Percentiles rank a stretch among this genome's conserved stretches.
These are phyloP conservation scores for Polydrusus pterygomalis DNA, from an alignment of 2,888 invertebrate species.

Conservation along the genomic window DNA sequence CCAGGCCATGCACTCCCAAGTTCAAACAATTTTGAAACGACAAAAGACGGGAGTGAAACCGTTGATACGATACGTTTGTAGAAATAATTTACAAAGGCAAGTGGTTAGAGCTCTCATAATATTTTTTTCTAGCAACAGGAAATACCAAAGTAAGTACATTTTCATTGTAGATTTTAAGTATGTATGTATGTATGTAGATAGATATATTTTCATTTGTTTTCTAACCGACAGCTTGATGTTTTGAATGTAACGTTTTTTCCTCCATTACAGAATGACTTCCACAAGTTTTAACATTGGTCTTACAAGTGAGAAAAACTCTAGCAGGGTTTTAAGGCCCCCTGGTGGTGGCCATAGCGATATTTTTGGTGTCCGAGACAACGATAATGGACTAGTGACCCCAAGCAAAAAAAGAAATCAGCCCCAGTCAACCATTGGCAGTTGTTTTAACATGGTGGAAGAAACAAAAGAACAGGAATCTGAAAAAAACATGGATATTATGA, in stretches of 20 bases:
- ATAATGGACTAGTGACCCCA: slow-evolving; percentile 38
- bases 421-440: slow-evolving; percentile 38
- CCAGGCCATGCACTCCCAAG: not conserved
- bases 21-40: slow-evolving; percentile 38
- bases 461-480: slow-evolving; percentile 18
- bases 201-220: too few species aligned
- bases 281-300: slow-evolving; percentile 41
- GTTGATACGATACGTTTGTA: slow-evolving; percentile 31
- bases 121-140: slow-evolving; percentile 5
- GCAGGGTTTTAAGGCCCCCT: slow-evolving; percentile 72
- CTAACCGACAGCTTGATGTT: too few species aligned
- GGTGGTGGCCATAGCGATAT: slow-evolving; percentile 72
- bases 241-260: slow-evolving; percentile 7
- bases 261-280: slow-evolving; percentile 41
- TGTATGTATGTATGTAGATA: not conserved
- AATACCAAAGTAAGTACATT: slow-evolving; percentile 22
- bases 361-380: slow-evolving; percentile 61
- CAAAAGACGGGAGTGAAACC: slow-evolving; percentile 32
- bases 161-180: not conserved
- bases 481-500: not conserved
- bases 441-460: slow-evolving; percentile 44
- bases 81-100: slow-evolving; percentile 21
- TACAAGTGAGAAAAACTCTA: slow-evolving; percentile 64
- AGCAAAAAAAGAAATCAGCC: slow-evolving; percentile 28
- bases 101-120: slow-evolving; percentile 7